phyloP scores from a whole-genome alignment of 2,888 invertebrate genomes.

The Aporophyla lueneburgensis region DNA sequence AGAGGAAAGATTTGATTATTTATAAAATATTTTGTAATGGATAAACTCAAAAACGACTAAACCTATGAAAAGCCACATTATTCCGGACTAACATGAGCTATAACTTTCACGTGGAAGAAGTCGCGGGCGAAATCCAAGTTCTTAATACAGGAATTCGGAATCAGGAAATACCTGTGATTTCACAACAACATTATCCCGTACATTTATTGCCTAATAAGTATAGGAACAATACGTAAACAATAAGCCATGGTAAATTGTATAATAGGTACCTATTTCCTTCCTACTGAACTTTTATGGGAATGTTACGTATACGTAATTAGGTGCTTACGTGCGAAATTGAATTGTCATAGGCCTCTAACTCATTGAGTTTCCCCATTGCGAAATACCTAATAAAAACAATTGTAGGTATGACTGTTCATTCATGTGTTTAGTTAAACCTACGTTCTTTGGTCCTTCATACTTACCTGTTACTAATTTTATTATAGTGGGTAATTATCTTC shows the following conservation, averaged over 20 bases:
- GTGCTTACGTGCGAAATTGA: neutral
- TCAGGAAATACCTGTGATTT: neutral
- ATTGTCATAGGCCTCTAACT: neutral
- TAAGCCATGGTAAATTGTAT: neutral
- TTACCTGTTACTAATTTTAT: neutral
- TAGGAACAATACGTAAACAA: neutral
- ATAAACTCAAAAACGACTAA: too few relatives aligned
- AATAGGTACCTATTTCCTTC: neutral
- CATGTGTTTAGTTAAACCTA: slow-evolving; percentile 11
- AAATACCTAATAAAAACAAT: slow-evolving; percentile 1
- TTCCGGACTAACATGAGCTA: too few relatives aligned
- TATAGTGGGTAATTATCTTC: neutral
- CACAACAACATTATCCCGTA: neutral
- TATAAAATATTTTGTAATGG: too few relatives aligned
- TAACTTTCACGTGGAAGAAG: too few relatives aligned
- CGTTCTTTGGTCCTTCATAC: neutral
- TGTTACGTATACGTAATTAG: neutral
- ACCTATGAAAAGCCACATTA: too few relatives aligned
- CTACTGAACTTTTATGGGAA: neutral
- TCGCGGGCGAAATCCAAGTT: neutral
- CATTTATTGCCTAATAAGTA: neutral
- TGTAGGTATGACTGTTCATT: slow-evolving; percentile 11
- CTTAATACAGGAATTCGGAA: neutral
- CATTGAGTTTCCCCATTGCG: slow-evolving; percentile 5
- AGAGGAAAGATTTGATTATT: too few relatives aligned